A percentile compares a stretch with the other conserved stretches of the same genome.
Evolutionary conservation across 2,113 vertebrate genomes (phyloP).

Genomic region (Myxocyprinus asiaticus): DNA sequence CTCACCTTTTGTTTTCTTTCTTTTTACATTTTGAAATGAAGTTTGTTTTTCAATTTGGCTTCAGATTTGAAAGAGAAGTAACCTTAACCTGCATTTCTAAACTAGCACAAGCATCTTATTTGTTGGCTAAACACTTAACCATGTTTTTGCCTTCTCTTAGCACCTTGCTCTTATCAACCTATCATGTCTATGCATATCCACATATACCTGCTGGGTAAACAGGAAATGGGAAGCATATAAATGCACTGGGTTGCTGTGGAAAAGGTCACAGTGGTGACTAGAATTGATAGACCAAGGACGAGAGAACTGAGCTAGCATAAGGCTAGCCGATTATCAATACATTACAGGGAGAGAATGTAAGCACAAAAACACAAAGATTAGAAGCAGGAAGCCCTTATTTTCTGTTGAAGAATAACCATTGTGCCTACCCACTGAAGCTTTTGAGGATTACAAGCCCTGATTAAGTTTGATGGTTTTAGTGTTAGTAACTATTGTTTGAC

Average conservation of each 20-base stretch:
- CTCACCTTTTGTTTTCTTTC: no score
- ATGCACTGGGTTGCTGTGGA: constrained; percentile 25
- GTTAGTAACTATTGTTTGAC: background rate
- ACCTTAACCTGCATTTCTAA: background rate
- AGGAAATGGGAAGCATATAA: constrained; percentile 46
- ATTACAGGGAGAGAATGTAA: constrained; percentile 16
- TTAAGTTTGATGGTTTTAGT: background rate
- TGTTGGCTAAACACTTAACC: background rate
- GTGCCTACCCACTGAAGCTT: background rate
- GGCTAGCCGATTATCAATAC: constrained; percentile 23
- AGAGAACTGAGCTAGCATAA: constrained; percentile 41
- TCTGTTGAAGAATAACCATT: background rate
- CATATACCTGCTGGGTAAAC: constrained; percentile 37
- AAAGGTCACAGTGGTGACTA: constrained; percentile 40
- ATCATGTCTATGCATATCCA: constrained; percentile 27
- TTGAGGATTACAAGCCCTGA: background rate
- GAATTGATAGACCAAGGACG: constrained; percentile 14
- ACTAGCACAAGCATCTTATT: background rate
- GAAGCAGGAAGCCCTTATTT: background rate
- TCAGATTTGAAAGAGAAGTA: background rate
- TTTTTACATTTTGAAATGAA: no score
- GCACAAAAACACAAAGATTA: constrained; percentile 6
- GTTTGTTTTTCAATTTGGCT: no score
- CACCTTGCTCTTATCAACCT: constrained; percentile 24
- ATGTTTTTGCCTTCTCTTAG: background rate